Evolutionary conservation across 2,797 vertebrate genomes (phyloP), one percentile per base, ranked within the genome.

Genomic region (Oreochromis mossambicus): DNA sequence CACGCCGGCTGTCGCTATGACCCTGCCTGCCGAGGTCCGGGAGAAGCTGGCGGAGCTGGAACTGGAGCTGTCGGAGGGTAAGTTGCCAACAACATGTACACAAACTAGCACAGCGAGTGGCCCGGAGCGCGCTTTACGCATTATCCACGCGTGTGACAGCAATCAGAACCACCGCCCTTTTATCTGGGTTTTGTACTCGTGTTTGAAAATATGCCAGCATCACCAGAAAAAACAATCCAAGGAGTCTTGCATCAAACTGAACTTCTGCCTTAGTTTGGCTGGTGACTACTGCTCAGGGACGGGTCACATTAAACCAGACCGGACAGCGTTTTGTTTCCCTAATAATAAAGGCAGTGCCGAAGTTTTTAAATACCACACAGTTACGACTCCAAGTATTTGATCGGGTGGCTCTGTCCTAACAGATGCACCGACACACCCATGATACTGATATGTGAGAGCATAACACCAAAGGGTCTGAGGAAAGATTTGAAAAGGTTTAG

Each of bases 31-130:
- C 81, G 96, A 97, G 95, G 96, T 97, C 80, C 96, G 96, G 73
- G 96, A 96, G 93, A 97, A 97, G 94, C 96, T 97, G 94, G 97
- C 96, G 80, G 96, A 97, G 95, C 95, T 97, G 84, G 96, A 97
- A 94, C 95, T 97, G 90, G 96, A 97, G 94, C 96, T 97, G 7
- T 97, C 96, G 9, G 96, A 97, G 89, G 97, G 96, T 97, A 92
- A 94, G 88, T 82, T 84, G 70, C 79, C 83, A 82, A 78, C 80
- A 83, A 38, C 81, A 51, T 48, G 29, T 2, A 81, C 51, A 17
- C 10, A 26, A 46, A 73, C 56, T 19, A n/a, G 14, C 17, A 5
- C 63, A 15, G 55, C 43, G 15, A 17, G 54, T 75, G 61, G 32
- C 15, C 26, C 24, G 24, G 55, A 32, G 77, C 36, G n/a, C 2